Conservation (phyloP, 2,888 invertebrate genomes). For the Drosophila barbarae region DNA sequence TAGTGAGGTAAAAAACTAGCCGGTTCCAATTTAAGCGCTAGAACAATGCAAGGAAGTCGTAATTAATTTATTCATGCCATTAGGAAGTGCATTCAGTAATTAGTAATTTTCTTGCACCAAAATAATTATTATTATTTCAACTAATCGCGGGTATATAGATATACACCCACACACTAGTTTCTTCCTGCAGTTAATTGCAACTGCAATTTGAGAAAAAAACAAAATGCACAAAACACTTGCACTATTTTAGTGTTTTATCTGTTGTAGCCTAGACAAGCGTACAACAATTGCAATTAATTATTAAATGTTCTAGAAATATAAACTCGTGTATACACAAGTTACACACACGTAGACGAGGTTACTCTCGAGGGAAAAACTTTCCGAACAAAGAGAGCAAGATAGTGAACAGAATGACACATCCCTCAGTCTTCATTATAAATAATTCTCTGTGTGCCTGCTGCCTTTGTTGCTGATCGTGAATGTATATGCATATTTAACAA, state of each 20-base stretch:
- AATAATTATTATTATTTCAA: constrained; percentile 55
- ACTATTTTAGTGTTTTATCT: constrained; percentile 27
- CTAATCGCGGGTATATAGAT: constrained; percentile 39
- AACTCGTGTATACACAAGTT: constrained; percentile 8
- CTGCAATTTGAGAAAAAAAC: constrained; percentile 46
- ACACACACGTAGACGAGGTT: neutral
- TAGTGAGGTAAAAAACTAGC: neutral
- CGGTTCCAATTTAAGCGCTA: neutral
- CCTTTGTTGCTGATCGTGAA: constrained; percentile 25
- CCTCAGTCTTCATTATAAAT: constrained; percentile 18
- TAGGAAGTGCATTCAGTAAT: constrained; percentile 23
- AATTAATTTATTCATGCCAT: neutral
- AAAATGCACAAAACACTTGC: constrained; percentile 30
- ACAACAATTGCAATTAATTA: constrained; percentile 35
- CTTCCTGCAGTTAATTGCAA: constrained; percentile 20
- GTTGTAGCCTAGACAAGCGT: constrained; percentile 22
- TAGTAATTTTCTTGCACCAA: constrained; percentile 24
- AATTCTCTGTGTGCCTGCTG: neutral
- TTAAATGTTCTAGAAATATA: constrained; percentile 25
- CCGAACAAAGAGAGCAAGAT: constrained; percentile 11
- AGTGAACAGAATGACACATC: constrained; percentile 21
- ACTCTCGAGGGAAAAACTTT: constrained; percentile 2
- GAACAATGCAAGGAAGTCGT: constrained; percentile 24
- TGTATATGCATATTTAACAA: constrained; percentile 18
- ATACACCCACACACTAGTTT: constrained; percentile 3